Conservation (phyloP, 2,888 invertebrate species). For the Cactoblastis cactorum region DNA sequence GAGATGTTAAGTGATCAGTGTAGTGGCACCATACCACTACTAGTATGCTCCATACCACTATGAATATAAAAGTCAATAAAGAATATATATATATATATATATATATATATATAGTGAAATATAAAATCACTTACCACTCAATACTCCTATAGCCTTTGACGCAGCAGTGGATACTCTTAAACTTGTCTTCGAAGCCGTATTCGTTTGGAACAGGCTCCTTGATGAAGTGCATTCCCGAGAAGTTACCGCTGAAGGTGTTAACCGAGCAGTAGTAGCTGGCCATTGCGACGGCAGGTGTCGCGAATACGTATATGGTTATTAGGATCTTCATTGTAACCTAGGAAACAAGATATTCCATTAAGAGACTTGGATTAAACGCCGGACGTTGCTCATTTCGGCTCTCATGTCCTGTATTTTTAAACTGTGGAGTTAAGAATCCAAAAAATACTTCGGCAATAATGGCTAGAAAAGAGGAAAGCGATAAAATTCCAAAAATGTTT, state of each 20-base stretch:
- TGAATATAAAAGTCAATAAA: too few species aligned
- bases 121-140: slow-evolving; percentile 86
- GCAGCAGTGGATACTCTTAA: slow-evolving; percentile 89
- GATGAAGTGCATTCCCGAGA: slow-evolving; percentile 85
- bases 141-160: slow-evolving; percentile 87
- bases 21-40: too few species aligned
- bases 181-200: slow-evolving; percentile 83
- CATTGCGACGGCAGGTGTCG: slow-evolving; percentile 36
- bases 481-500: too few species aligned
- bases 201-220: slow-evolving; percentile 85
- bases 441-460: too few species aligned
- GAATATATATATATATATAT: too few species aligned
- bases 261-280: slow-evolving; percentile 78
- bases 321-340: slow-evolving; percentile 51
- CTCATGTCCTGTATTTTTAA: too few species aligned
- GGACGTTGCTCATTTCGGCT: too few species aligned
- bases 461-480: too few species aligned
- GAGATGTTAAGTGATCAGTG: too few species aligned
- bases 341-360: neutral
- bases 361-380: too few species aligned
- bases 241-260: slow-evolving; percentile 78
- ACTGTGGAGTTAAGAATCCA: too few species aligned
- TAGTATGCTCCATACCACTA: neutral
- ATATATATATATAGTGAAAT: too few species aligned
- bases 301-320: slow-evolving; percentile 41